Evolutionary conservation across 2,113 vertebrate genomes (phyloP), one percentile per base, ranked within the genome.

Genomic region (Protobothrops flavoviridis): DNA sequence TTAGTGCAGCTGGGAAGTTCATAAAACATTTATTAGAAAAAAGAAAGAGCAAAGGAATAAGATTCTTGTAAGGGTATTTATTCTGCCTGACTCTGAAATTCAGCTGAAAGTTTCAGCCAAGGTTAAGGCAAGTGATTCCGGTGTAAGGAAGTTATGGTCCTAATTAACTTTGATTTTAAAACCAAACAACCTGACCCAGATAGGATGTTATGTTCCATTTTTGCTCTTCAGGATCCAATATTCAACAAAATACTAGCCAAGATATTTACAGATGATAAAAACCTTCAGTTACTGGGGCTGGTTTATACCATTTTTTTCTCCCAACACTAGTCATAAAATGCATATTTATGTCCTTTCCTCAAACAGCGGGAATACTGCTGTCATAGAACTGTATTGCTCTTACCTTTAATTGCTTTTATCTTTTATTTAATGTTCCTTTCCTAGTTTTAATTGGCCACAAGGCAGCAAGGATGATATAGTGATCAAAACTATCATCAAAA

Each of bases 11-110:
- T 87, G 29, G 85, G 56, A 92, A 92, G 85, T 92, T 87, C 85
- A 92, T 92, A 56, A 94, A 89, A 88, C 94, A 92, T 92, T 86
- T 92, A 92, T 92, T 64, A 17, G 91, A 4, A 88, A 64, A 64
- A 64, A 55, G 56, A 92, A 88, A 52, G 13, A 45, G 50, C 86
- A 56, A 94, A 90, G 81, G 29, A 61, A 59, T 86, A 59, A 13
- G 8, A 11, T 87, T 91, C 81, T 52, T 61, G 87, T 87, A 33
- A 50, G 9, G 52, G 43, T 88, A 52, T 64, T 87, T 92, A 52
- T 92, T 64, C 48, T 92, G 91, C 48, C 24, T 64, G 85, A 45
- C 57, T 24, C 57, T 64, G 56, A 64, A 87, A 45, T 92, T 39
- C 85, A 26, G 48, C 33, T 43, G 24, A 1, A 57, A 56, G 85